A percentile compares a stretch with the other conserved stretches of the same genome.
Evolutionary conservation across 2,113 vertebrate genomes (phyloP).

Genomic region (Corvus moneduloides): DNA sequence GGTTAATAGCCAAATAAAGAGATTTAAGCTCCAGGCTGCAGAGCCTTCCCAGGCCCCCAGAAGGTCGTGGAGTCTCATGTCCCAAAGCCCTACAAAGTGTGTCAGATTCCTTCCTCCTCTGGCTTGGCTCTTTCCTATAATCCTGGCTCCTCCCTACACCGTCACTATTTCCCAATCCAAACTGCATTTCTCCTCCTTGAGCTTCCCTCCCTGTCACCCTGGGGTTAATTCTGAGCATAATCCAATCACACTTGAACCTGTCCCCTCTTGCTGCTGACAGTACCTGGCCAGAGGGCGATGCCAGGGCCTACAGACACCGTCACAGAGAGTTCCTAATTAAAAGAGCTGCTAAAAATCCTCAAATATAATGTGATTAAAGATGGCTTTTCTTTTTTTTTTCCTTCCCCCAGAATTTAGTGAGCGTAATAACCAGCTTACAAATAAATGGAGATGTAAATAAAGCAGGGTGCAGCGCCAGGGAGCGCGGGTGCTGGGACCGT

Average conservation of each 20-base stretch:
- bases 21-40: neutral
- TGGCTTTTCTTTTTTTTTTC: neutral
- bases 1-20: too few relatives aligned
- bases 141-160: neutral
- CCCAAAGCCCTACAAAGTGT: fast-evolving
- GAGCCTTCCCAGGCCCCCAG: neutral
- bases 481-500: neutral
- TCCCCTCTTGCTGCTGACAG: neutral
- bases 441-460: neutral
- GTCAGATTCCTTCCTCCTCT: neutral
- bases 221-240: fast-evolving
- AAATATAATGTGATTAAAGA: neutral
- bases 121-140: fast-evolving
- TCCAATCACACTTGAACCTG: fast-evolving
- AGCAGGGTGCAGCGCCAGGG: neutral
- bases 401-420: neutral
- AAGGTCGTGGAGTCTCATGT: fast-evolving
- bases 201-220: neutral
- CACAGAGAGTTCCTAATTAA: neutral
- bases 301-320: neutral
- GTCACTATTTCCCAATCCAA: fast-evolving
- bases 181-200: neutral
- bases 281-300: too few relatives aligned
- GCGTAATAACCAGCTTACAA: neutral
- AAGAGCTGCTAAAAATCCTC: neutral